These are phyloP conservation scores for Lasioglossum malachurum DNA, from an alignment of 2,888 invertebrate species.

Conservation along the genomic window DNA sequence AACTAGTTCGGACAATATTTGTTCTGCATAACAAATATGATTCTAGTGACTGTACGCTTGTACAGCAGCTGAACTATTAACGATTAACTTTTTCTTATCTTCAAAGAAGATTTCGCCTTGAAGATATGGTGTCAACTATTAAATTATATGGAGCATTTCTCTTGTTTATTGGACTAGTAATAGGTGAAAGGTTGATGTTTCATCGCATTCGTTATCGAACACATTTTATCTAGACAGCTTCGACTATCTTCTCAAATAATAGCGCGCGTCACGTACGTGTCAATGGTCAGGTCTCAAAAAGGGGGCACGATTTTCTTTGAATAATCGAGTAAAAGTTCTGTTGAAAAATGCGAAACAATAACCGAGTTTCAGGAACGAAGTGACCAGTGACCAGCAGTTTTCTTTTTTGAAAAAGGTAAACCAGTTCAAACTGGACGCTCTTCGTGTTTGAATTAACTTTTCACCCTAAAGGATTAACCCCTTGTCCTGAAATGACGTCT, in stretches of 20 bases:
- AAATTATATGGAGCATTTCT: not conserved
- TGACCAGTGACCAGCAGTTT: too few relatives aligned
- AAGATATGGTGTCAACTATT: not conserved
- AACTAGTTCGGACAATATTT: not conserved
- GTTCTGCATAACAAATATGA: not conserved
- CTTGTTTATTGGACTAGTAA: not conserved
- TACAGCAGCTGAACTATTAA: not conserved
- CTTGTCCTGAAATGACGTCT: not conserved
- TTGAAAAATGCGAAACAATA: not conserved
- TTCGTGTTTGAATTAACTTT: not conserved
- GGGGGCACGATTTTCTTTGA: not conserved
- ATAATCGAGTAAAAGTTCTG: not conserved
- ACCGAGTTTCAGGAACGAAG: not conserved
- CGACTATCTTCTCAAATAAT: not conserved
- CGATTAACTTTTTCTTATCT: not conserved
- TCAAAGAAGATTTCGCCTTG: not conserved
- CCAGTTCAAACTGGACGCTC: not conserved
- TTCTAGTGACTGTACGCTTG: not conserved
- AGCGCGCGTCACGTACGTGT: not conserved
- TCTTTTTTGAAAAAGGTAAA: not conserved
- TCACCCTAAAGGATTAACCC: not conserved
- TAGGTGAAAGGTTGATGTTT: not conserved
- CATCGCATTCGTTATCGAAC: not conserved
- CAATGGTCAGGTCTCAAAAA: not conserved
- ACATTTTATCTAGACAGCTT: not conserved